Conservation (phyloP, 2,888 invertebrate genomes). For the Nemotelus nigrinus region DNA sequence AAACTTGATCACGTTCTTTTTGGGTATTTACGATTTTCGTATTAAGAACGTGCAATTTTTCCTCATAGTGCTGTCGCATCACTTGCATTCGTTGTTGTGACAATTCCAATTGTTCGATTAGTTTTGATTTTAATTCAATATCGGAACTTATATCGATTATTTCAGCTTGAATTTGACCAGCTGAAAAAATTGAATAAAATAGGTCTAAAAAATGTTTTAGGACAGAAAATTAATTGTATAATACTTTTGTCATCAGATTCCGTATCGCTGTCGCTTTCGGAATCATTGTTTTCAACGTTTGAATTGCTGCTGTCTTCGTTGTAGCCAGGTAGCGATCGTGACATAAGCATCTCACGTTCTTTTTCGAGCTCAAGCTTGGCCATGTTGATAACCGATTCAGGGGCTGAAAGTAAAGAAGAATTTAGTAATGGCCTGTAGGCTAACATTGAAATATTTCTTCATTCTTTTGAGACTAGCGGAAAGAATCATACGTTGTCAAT, state of each 20-base stretch:
- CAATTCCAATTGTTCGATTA: slow-evolving; percentile 92
- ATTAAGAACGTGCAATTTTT: slow-evolving; percentile 84
- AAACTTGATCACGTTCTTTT: slow-evolving; percentile 89
- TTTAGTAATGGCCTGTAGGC: not conserved
- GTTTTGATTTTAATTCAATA: slow-evolving; percentile 92
- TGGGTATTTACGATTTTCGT: slow-evolving; percentile 87
- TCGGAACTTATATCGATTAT: slow-evolving; percentile 90
- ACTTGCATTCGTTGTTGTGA: slow-evolving; percentile 87
- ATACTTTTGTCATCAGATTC: slow-evolving; percentile 71
- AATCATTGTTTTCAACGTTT: slow-evolving; percentile 67
- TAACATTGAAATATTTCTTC: not conserved
- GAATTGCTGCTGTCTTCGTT: slow-evolving; percentile 69
- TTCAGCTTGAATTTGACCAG: slow-evolving; percentile 76
- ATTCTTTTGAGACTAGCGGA: not conserved
- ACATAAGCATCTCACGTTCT: slow-evolving; percentile 67
- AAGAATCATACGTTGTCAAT: too few species aligned
- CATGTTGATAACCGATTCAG: slow-evolving; percentile 72
- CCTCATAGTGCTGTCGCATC: slow-evolving; percentile 91
- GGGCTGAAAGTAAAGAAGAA: slow-evolving; percentile 56
- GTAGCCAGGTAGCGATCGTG: slow-evolving; percentile 62
- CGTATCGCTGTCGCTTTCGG: slow-evolving; percentile 69
- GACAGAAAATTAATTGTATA: not conserved
- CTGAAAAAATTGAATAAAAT: slow-evolving; percentile 55
- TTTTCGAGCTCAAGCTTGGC: slow-evolving; percentile 84
- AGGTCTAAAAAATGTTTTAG: not conserved